These are phyloP conservation scores for Actenoides hombroni DNA, from an alignment of 2,113 vertebrate genomes.

Conservation along the genomic window DNA sequence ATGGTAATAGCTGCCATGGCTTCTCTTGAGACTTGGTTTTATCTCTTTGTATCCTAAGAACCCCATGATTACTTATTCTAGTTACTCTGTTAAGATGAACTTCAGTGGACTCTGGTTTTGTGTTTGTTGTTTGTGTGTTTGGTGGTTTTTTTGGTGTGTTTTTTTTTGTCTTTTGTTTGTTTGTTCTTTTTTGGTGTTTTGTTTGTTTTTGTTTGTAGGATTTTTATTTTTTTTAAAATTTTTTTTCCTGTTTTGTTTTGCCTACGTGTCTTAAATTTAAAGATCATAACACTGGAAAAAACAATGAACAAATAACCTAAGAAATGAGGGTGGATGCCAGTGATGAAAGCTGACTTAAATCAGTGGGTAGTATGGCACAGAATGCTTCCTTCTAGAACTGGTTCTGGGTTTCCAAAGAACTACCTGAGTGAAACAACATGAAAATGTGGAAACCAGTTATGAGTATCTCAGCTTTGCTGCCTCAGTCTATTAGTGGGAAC, in stretches of 20 bases:
- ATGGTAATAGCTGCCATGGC: background rate
- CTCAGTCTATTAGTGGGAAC: background rate
- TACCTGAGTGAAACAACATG: accelerated
- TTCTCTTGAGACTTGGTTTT: background rate
- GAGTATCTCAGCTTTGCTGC: background rate
- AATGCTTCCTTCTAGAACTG: background rate
- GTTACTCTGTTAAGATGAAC: background rate
- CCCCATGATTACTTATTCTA: background rate
- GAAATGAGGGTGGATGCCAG: background rate
- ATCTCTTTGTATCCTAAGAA: background rate
- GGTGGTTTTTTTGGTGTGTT: too few relatives aligned
- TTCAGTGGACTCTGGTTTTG: background rate
- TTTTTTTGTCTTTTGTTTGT: background rate
- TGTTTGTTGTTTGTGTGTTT: background rate
- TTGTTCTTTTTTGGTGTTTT: background rate
- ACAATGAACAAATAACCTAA: background rate
- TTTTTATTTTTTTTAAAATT: too few relatives aligned
- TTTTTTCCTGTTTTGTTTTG: background rate
- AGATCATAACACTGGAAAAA: background rate
- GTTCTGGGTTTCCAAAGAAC: background rate
- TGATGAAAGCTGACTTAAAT: background rate
- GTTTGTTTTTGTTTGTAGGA: background rate
- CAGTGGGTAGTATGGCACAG: accelerated
- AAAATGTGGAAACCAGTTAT: background rate
- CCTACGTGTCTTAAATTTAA: background rate